Percentiles rank a stretch among this genome's conserved stretches.
Evolutionary conservation across 2,113 vertebrate species (phyloP).

Genomic region (Odobenus rosmarus): DNA sequence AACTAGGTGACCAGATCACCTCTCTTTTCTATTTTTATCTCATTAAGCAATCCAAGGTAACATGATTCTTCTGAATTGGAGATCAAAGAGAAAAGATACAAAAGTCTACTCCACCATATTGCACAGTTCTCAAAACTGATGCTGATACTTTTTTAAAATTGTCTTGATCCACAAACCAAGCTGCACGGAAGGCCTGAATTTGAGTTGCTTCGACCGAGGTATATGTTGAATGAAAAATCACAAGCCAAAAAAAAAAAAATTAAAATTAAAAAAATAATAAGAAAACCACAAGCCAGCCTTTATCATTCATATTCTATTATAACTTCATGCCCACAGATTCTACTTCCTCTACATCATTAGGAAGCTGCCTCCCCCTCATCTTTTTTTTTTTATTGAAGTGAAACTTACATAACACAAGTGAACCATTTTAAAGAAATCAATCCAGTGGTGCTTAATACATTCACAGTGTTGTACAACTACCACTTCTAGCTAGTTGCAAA

Average conservation of each 20-base stretch:
- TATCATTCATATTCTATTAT: background rate
- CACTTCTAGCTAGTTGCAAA: background rate
- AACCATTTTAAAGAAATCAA: background rate
- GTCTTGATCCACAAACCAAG: background rate
- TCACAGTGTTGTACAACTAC: background rate
- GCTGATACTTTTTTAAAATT: background rate
- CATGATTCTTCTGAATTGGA: background rate
- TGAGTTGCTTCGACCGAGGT: background rate
- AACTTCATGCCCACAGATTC: background rate
- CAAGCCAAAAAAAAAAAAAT: too few species aligned
- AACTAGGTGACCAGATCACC: slow-evolving; percentile 31
- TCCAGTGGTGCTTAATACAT: background rate
- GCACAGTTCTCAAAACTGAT: background rate
- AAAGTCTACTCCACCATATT: background rate
- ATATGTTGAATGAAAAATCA: background rate
- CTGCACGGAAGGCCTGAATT: background rate
- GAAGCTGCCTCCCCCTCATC: background rate
- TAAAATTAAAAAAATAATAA: too few species aligned
- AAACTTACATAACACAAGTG: background rate
- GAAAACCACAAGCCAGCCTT: too few species aligned
- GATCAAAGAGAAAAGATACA: slow-evolving; percentile 36
- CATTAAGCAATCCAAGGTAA: background rate
- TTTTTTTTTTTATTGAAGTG: background rate
- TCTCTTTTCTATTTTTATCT: slow-evolving; percentile 38
- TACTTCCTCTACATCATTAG: background rate